phyloP scores from a whole-genome alignment of 2,888 invertebrate species.

The Oxyteleia sp. region DNA sequence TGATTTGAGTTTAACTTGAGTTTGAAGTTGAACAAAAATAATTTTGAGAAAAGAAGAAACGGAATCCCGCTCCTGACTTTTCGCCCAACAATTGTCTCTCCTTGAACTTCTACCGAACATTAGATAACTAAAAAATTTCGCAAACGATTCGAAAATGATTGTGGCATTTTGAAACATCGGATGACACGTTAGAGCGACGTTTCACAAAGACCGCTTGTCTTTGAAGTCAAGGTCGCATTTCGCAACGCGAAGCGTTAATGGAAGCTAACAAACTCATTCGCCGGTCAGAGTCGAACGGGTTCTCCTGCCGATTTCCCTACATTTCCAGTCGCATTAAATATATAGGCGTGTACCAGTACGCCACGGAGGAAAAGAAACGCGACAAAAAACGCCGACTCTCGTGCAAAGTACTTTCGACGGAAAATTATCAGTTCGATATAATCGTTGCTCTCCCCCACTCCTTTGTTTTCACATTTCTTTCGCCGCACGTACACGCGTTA shows the following conservation, averaged over 20 bases:
- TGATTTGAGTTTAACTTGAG: too few species aligned
- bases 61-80: too few species aligned
- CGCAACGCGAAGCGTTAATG: slow-evolving; percentile 25
- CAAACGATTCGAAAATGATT: too few species aligned
- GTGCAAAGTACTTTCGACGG: slow-evolving; percentile 46
- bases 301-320: slow-evolving; percentile 2
- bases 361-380: neutral
- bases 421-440: slow-evolving; percentile 58
- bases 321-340: neutral
- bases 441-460: slow-evolving; percentile 17
- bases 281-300: neutral
- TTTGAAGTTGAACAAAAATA: too few species aligned
- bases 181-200: neutral
- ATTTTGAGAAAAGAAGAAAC: too few species aligned
- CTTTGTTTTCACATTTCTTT: slow-evolving; percentile 59
- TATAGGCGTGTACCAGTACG: neutral
- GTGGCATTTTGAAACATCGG: too few species aligned
- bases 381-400: slow-evolving; percentile 27
- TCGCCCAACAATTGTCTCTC: too few species aligned
- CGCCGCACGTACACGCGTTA: slow-evolving; percentile 21
- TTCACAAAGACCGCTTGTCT: neutral
- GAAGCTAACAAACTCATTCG: neutral
- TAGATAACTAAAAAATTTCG: too few species aligned
- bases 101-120: too few species aligned
- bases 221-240: slow-evolving; percentile 56